Percentiles rank a stretch among this genome's conserved stretches.
phyloP scores from a whole-genome alignment of 37 sponge, comb jelly and placozoan genomes.

The Axinella damicornis region DNA sequence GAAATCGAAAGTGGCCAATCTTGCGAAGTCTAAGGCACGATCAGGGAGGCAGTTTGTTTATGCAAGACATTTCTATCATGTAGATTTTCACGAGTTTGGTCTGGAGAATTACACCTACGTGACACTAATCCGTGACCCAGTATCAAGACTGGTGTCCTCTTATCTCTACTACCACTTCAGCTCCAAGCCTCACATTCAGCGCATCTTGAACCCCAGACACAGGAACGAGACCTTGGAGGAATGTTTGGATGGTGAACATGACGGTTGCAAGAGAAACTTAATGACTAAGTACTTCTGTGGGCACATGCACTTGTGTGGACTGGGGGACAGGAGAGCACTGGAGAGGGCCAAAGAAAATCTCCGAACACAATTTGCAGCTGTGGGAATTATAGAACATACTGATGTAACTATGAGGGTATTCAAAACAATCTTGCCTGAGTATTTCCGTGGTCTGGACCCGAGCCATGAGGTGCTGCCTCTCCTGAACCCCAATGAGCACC shows the following conservation, averaged over 20 bases:
- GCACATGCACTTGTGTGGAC: slow-evolving; percentile 61
- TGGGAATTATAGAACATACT: slow-evolving; percentile 83
- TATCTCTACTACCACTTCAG: slow-evolving; percentile 90
- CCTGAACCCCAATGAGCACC: slow-evolving; percentile 58
- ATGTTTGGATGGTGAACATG: slow-evolving; percentile 61
- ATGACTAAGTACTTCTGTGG: slow-evolving; percentile 95
- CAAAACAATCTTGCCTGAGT: slow-evolving; percentile 44
- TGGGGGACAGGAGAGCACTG: slow-evolving; percentile 59
- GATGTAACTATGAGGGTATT: slow-evolving; percentile 54
- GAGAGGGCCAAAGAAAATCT: slow-evolving; percentile 70
- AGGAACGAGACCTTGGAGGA: slow-evolving; percentile 53
- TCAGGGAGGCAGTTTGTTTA: slow-evolving; percentile 39
- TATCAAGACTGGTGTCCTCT: slow-evolving; percentile 75
- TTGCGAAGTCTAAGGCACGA: background rate
- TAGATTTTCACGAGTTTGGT: slow-evolving; percentile 51
- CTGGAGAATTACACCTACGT: slow-evolving; percentile 64
- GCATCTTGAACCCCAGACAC: slow-evolving; percentile 37
- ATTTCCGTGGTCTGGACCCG: slow-evolving; percentile 27
- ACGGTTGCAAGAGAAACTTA: slow-evolving; percentile 77
- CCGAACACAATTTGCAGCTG: slow-evolving; percentile 49
- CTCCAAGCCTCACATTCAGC: slow-evolving; percentile 56
- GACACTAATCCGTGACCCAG: slow-evolving; percentile 79
- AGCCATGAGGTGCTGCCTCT: background rate
- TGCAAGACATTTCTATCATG: slow-evolving; percentile 82
- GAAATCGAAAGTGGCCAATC: slow-evolving; percentile 28